Evolutionary conservation across 2,888 invertebrate genomes (phyloP), one percentile per base, ranked within the genome.

Genomic region (Andrena fulva): DNA sequence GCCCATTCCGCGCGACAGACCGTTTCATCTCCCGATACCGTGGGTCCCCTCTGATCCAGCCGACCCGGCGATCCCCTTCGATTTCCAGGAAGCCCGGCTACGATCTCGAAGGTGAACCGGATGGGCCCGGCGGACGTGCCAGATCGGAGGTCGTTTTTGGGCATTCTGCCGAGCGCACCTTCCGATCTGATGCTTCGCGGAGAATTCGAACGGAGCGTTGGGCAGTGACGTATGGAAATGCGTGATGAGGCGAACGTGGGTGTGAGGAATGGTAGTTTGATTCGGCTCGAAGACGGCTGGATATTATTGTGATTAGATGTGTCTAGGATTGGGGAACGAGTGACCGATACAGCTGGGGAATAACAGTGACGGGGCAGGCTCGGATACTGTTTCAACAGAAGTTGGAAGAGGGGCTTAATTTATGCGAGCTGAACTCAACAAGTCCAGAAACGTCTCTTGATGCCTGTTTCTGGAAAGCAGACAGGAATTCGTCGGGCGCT

Each of bases 1-100:
- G 31, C 27, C 29, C 56, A 31, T 48, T 73, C 76, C 74, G 66
- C 68, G 72, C 68, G 68, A 70, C 77, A 64, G 73, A 62, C 62
- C 68, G 59, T 86, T 84, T 88, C 82, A 85, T 87, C 88, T 81
- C 81, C 71, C 73, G 84, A 84, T 81, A 67, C 62, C 59, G 59
- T 62, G 67, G 60, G 27, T 77, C 62, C 16, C 12, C 48, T 77
- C 63, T 69, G 76, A 67, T 68, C 54, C 59, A 50, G 16, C 63
- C 50, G 70, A 64, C 72, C 63, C 63, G 56, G 29, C 63, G 71
- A 80, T 60, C 81, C 71, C 64, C 54, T 74, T 70, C 71, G 72
- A 75, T 75, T 91, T 91, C 91, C 76, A 77, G 89, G 91, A 91
- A 91, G 79, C 29, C 85, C 75, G 88, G 85, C 81, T 85, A 86